Percentiles rank a stretch among this genome's conserved stretches.
These are phyloP conservation scores for Lophotriccus pileatus DNA, from an alignment of 2,797 vertebrate species.

Conservation along the genomic window DNA sequence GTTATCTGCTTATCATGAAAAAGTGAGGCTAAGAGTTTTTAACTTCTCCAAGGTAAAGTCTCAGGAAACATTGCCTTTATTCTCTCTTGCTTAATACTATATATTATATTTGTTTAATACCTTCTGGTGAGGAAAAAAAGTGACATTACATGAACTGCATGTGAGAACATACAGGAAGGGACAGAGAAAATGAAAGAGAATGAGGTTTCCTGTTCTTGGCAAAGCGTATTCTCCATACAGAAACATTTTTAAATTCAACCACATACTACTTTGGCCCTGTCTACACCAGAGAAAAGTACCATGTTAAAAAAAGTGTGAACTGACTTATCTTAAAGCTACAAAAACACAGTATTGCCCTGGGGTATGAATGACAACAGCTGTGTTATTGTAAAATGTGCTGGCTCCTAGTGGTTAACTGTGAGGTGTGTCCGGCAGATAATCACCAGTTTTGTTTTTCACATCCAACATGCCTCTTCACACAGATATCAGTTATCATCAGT, in stretches of 20 bases:
- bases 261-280: not conserved
- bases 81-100: not conserved
- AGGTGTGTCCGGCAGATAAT: not conserved
- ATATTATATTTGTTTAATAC: too few relatives aligned
- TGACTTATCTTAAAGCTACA: not conserved
- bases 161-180: not conserved
- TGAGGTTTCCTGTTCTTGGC: not conserved
- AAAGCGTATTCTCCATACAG: not conserved
- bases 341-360: not conserved
- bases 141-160: not conserved
- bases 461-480: not conserved
- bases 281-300: not conserved
- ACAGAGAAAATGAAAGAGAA: not conserved
- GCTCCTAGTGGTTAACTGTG: not conserved
- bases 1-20: not conserved
- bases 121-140: not conserved
- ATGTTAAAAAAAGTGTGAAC: not conserved
- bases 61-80: not conserved
- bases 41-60: not conserved
- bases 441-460: not conserved
- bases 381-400: not conserved
- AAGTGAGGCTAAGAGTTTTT: not conserved
- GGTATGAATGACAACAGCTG: not conserved
- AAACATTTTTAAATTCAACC: not conserved
- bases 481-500: not conserved